Base-by-base conservation (phyloP, 2,113 vertebrate species). In the Ceyx margarethae region DNA sequence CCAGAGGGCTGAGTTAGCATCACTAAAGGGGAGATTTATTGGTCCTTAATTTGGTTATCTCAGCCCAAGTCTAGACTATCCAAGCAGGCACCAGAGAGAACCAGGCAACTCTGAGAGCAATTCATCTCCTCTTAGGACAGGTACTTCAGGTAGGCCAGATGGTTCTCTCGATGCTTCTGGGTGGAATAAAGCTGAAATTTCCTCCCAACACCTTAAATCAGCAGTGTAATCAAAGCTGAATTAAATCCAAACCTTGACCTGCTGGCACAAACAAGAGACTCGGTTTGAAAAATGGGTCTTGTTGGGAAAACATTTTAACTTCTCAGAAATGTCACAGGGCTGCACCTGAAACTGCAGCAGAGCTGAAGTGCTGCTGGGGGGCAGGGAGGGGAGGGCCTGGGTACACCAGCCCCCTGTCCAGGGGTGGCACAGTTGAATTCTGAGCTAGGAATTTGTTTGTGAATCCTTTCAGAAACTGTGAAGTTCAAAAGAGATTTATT, bases 181-280 rank as follows among this genome's bases (percentile, higher is more conserved):
- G 60, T 57, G 54, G 53, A 64, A 87, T 46, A 72, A 76, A 87
- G 58, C 50, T 18, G 33, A 65, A 64, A 81, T 88, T 78, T 65
- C 75, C 80, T 85, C 50, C 76, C 76, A 45, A 28, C 23, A 31
- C 80, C 66, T 90, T 74, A 81, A 94, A 93, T 93, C 80, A 91
- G 31, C 5, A 18, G 20, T 10, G 45, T 33, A 86, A 79, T 56
- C 93, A 92, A 75, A 90, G 42, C n/a, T 13, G 62, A 72, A 87
- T 51, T 25, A 37, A 72, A 84, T 18, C 73, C 84, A 60, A 33
- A 60, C 10, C 83, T 81, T 53, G 53, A 81, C 46, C 74, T 64
- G 58, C 46, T 78, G 75, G 71, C 64, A 93, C 71, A 74, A 81
- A 68, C 31, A 68, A 10, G 31, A 60, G 73, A 15, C 6, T 8